Percentiles rank a stretch among this genome's conserved stretches.
phyloP scores from a whole-genome alignment of 2,113 vertebrate species.

The Neofelis nebulosa region DNA sequence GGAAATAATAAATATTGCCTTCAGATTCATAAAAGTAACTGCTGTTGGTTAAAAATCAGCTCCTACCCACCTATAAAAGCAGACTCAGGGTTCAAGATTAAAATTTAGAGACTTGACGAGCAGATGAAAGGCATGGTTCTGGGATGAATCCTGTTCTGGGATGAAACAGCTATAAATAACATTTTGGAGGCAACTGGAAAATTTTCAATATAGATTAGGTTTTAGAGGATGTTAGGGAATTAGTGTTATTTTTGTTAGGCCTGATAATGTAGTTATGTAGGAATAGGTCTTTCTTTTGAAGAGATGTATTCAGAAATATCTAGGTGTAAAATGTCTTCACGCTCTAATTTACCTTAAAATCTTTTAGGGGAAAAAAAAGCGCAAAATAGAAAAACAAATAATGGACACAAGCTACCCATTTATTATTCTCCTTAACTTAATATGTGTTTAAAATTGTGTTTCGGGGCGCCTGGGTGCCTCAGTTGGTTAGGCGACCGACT shows the following conservation, averaged over 20 bases:
- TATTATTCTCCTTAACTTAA: background rate
- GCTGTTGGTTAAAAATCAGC: background rate
- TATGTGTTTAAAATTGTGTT: background rate
- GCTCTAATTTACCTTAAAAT: constrained; percentile 14
- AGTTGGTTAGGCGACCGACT: too few species aligned
- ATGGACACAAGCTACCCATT: background rate
- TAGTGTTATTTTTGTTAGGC: background rate
- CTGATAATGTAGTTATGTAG: background rate
- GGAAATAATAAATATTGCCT: background rate
- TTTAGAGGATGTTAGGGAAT: background rate
- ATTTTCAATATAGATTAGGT: background rate
- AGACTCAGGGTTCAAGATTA: background rate
- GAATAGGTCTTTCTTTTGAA: background rate
- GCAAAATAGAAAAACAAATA: background rate
- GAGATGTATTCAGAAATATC: constrained; percentile 30
- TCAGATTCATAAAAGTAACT: background rate
- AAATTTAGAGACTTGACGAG: background rate
- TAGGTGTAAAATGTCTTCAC: background rate
- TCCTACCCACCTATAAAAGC: background rate
- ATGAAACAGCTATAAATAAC: background rate
- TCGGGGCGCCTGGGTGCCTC: too few species aligned
- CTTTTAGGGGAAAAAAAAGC: background rate
- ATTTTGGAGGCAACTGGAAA: background rate
- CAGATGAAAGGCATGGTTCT: background rate
- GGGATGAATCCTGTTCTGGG: background rate